These are phyloP conservation scores for Sorex fumeus DNA, from an alignment of 2,113 vertebrate species.

Conservation along the genomic window DNA sequence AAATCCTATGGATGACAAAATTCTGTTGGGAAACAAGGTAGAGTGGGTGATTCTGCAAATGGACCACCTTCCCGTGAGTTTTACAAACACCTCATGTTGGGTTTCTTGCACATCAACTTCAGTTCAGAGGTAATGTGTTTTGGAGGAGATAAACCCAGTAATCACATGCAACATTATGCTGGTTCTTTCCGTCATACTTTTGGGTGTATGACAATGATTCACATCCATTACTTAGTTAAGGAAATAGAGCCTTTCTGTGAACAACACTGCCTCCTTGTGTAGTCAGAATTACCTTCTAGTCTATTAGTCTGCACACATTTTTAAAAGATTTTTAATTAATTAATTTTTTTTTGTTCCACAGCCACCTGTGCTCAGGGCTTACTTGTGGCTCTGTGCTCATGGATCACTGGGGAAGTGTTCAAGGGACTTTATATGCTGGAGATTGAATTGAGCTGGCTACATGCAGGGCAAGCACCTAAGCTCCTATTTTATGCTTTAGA, in stretches of 20 bases:
- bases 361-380: no score
- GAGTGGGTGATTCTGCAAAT: slow-evolving; percentile 11
- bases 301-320: neutral
- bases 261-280: slow-evolving; percentile 78
- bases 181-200: slow-evolving; percentile 4
- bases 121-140: neutral
- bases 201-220: slow-evolving; percentile 60
- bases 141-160: neutral
- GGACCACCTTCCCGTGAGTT: neutral
- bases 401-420: no score
- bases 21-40: neutral
- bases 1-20: slow-evolving; percentile 47
- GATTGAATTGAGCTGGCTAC: no score
- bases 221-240: neutral
- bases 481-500: no score
- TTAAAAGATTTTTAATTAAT: neutral
- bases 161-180: neutral
- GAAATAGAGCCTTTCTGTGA: slow-evolving; percentile 45
- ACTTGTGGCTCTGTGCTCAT: no score
- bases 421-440: no score
- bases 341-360: neutral
- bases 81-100: neutral
- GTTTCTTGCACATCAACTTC: neutral
- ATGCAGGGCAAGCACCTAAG: no score
- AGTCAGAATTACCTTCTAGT: slow-evolving; percentile 39